These are phyloP conservation scores for Melanargia galathea DNA, from an alignment of 2,888 invertebrate genomes.

Conservation along the genomic window DNA sequence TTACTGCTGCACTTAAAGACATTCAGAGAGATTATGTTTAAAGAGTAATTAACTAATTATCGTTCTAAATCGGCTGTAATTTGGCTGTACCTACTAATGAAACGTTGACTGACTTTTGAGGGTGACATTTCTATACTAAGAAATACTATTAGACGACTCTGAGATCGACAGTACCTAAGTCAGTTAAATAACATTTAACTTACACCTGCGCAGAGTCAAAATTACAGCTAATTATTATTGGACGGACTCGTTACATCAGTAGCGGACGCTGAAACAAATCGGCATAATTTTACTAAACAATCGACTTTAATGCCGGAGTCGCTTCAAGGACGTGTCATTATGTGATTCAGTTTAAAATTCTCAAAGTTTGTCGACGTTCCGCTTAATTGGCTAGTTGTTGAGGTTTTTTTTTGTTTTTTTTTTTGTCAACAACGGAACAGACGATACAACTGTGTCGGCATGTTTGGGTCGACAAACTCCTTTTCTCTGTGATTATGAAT, in stretches of 20 bases:
- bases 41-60: no score
- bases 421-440: no score
- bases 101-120: no score
- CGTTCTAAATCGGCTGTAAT: no score
- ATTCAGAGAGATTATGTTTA: no score
- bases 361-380: conserved; percentile 40
- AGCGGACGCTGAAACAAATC: conserved; percentile 44
- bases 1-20: no score
- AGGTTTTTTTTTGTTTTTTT: conserved; percentile 26
- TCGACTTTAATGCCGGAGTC: conserved; percentile 41
- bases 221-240: conserved; percentile 26
- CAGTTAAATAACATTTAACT: background rate
- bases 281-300: conserved; percentile 46
- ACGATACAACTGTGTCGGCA: background rate
- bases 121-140: no score
- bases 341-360: conserved; percentile 40
- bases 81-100: no score
- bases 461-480: background rate
- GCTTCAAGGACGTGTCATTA: conserved; percentile 39
- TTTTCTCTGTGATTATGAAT: no score
- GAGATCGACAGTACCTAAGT: no score
- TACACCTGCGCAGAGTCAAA: background rate
- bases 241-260: conserved; percentile 4
- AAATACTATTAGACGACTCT: no score
- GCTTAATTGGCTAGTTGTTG: conserved; percentile 42